A percentile compares a stretch with the other conserved stretches of the same genome.
Conservation (phyloP, 2,797 vertebrate species). For the Falco cherrug region DNA sequence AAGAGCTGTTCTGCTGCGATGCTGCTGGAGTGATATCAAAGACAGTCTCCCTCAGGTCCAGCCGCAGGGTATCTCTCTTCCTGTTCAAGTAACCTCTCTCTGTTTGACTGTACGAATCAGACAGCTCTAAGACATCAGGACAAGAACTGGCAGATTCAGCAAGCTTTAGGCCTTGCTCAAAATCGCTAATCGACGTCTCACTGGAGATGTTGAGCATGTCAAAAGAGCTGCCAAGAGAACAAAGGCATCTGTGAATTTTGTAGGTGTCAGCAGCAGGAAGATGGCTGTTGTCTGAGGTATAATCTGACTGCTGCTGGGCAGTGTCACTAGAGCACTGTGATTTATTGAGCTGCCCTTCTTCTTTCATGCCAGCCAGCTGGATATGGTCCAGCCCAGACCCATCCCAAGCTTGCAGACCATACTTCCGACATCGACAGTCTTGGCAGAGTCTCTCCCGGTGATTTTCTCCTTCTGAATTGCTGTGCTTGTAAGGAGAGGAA, state of each 20-base stretch:
- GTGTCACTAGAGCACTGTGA: constrained; percentile 58
- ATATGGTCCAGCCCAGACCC: constrained; percentile 31
- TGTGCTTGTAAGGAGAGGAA: constrained; percentile 91
- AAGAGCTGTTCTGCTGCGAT: constrained; percentile 77
- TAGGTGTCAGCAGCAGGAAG: constrained; percentile 69
- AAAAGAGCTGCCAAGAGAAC: constrained; percentile 85
- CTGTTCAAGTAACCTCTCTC: constrained; percentile 91
- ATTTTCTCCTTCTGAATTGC: constrained; percentile 57
- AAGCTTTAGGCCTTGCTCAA: constrained; percentile 78
- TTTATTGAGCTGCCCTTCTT: constrained; percentile 58
- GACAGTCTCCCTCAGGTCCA: constrained; percentile 90
- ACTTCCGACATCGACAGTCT: constrained; percentile 55
- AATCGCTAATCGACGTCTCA: constrained; percentile 89
- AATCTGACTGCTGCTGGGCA: constrained; percentile 63
- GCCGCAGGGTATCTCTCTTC: constrained; percentile 90
- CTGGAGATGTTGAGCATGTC: constrained; percentile 92
- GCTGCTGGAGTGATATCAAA: constrained; percentile 83
- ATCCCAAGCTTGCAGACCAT: constrained; percentile 55
- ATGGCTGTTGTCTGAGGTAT: constrained; percentile 68
- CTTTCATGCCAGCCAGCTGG: neutral
- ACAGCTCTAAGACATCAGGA: constrained; percentile 73
- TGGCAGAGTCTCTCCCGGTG: constrained; percentile 53
- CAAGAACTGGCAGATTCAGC: constrained; percentile 77
- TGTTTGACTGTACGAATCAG: constrained; percentile 59
- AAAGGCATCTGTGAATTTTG: constrained; percentile 77